Conservation (phyloP, 2,797 vertebrate genomes). For the Todus mexicanus region DNA sequence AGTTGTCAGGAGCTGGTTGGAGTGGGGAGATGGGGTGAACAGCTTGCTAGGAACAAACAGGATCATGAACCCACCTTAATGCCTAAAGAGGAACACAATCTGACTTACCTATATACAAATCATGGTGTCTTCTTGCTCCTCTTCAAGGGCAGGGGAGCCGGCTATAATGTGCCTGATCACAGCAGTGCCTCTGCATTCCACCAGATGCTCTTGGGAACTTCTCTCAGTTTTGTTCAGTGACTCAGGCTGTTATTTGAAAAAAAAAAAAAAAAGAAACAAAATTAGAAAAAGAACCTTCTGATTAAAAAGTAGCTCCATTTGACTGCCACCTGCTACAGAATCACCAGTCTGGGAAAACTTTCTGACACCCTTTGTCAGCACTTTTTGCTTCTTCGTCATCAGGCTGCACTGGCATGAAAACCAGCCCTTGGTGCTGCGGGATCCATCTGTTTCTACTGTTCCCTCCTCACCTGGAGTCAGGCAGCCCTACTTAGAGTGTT, state of each 20-base stretch:
- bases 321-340: background rate
- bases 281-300: too few species aligned
- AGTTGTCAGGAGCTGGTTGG: background rate
- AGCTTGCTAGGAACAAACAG: background rate
- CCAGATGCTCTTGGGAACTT: background rate
- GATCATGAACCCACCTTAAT: background rate
- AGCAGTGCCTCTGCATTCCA: background rate
- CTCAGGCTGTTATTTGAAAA: background rate
- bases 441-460: conserved; percentile 9
- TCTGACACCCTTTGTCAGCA: background rate
- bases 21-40: background rate
- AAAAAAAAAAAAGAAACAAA: background rate
- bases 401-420: background rate
- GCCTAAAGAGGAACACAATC: background rate
- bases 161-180: background rate
- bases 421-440: background rate
- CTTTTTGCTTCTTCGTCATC: background rate
- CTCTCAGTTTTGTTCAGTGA: background rate
- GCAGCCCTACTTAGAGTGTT: background rate
- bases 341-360: background rate
- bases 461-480: background rate
- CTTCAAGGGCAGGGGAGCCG: background rate
- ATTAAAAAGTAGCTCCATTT: conserved; percentile 2
- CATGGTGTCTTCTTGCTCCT: background rate
- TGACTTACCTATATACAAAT: conserved; percentile 43